phyloP scores from a whole-genome alignment of 2,888 invertebrate genomes.

The Steinernema scapterisci region DNA sequence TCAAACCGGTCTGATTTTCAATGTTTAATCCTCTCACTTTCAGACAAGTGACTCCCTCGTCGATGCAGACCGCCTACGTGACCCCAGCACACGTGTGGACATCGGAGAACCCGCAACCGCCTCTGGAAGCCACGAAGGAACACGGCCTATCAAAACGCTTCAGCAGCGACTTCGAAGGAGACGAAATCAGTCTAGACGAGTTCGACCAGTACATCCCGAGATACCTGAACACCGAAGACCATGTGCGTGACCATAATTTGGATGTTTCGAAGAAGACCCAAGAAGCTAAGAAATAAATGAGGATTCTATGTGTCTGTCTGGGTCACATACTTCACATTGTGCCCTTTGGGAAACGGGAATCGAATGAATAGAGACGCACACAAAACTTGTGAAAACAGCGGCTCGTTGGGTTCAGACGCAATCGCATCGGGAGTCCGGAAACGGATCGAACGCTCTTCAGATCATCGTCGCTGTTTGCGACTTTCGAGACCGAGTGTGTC shows the following conservation, averaged over 20 bases:
- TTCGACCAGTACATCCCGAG: conserved; percentile 24
- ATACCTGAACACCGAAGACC: conserved; percentile 21
- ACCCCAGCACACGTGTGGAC: not conserved
- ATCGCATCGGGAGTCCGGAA: no score
- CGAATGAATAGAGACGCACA: no score
- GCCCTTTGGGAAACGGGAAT: no score
- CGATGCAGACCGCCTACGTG: conserved; percentile 26
- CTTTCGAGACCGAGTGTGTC: no score
- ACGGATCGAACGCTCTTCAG: no score
- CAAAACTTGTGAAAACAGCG: no score
- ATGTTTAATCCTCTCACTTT: no score
- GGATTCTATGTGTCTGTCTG: no score
- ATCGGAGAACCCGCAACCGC: conserved; percentile 13
- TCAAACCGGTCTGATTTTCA: no score
- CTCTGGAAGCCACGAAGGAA: conserved; percentile 5
- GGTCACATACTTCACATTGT: no score
- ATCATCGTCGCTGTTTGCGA: no score
- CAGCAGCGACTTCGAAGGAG: conserved; percentile 28
- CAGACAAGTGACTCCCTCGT: not conserved
- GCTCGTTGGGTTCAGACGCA: no score
- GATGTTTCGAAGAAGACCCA: not conserved
- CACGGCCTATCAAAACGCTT: conserved; percentile 23
- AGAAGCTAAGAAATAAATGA: not conserved
- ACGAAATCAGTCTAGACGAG: conserved; percentile 23
- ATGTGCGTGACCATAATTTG: not conserved